Evolutionary conservation across 2,888 invertebrate species (phyloP).

Genomic region (Pachydiplax longipennis): DNA sequence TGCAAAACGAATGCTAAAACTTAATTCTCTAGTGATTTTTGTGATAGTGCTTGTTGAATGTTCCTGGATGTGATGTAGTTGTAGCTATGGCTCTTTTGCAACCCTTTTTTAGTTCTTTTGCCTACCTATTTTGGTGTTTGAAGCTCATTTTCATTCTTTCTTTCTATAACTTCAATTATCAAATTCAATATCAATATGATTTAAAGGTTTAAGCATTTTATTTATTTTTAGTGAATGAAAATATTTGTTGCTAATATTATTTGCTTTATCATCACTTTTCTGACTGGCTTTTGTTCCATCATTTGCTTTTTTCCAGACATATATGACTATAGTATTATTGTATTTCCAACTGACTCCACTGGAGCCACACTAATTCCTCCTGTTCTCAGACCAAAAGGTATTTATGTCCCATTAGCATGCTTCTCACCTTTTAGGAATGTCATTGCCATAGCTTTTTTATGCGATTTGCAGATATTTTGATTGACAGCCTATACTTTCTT

Average conservation of each 20-base stretch:
- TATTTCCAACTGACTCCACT: conserved; percentile 78
- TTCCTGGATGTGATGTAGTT: conserved; percentile 12
- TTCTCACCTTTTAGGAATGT: conserved; percentile 33
- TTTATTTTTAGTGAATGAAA: conserved; percentile 35
- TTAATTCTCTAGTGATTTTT: neutral
- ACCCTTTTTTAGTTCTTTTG: neutral
- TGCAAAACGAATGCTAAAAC: conserved; percentile 13
- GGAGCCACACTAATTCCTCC: conserved; percentile 75
- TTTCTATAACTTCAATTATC: neutral
- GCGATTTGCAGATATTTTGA: neutral
- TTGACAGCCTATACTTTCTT: neutral
- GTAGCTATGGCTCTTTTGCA: conserved; percentile 1
- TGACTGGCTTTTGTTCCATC: conserved; percentile 50
- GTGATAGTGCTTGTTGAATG: conserved; percentile 35
- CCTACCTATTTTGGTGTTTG: neutral
- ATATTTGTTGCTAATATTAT: conserved; percentile 46
- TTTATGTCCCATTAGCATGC: conserved; percentile 52
- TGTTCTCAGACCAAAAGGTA: conserved; percentile 77
- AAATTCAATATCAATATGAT: conserved; percentile 50
- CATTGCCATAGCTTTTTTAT: conserved; percentile 29
- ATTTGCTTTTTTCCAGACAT: conserved; percentile 70
- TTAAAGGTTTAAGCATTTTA: neutral
- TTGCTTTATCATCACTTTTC: conserved; percentile 48
- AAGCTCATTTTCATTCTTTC: conserved; percentile 27
- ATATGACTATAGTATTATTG: conserved; percentile 75